Evolutionary conservation across 2,113 vertebrate species (phyloP), one percentile per base, ranked within the genome.

Genomic region (Burhinus bistriatus): DNA sequence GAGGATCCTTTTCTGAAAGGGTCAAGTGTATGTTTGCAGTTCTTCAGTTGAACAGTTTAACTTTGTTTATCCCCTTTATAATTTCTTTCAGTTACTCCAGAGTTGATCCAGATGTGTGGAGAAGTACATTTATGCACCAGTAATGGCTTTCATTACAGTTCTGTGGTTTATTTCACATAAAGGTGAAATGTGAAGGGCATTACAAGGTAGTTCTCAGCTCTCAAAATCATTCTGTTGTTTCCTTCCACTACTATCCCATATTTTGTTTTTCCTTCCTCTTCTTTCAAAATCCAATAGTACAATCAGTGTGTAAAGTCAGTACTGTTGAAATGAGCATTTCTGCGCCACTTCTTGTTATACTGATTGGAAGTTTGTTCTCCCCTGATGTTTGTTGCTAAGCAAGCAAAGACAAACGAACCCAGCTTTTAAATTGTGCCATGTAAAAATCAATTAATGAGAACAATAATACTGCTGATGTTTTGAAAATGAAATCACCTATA

Each of bases 101-200:
- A 47, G 45, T 8, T 66, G 71, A 82, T 80, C 22, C 2, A 0
- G 38, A 70, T 17, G 9, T 81, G 34, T 27, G 7, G 81, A 80
- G 36, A 70, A 92, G 45, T 59, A 62, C 5, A 78, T 71, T 93
- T 83, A 71, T 70, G 69, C 44, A 77, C 61, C 54, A 64, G 19
- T 92, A 94, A 94, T 42, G 17, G 92, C 76, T 93, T 93, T 70
- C 87, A 70, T 92, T 73, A 88, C 25, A 42, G 42, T 95, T 89
- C 77, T 90, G 49, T 71, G 75, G 70, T 96, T 92, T 97, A 93
- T 88, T 97, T 95, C 95, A 95, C 94, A 93, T 85, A 94, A 96
- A 97, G 76, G 57, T 72, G 70, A 96, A 96, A 91, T 79, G 40
- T 83, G 86, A 91, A 84, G 77, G 40, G 76, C 82, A 85, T 87